Conservation (phyloP, 2,888 invertebrate genomes). For the Idaea aversata region DNA sequence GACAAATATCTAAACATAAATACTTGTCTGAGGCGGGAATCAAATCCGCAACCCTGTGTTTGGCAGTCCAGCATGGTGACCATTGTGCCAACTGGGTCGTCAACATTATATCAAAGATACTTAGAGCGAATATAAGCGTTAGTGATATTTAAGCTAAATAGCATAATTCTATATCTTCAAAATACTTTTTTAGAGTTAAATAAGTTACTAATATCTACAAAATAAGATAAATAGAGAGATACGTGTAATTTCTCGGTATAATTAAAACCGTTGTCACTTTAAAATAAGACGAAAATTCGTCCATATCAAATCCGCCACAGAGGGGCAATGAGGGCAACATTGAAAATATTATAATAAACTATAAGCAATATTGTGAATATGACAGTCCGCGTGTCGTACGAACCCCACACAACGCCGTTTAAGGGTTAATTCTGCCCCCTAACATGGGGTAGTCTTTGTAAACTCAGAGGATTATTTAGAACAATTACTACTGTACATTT, state of each 20-base stretch:
- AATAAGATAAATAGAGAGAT: not conserved
- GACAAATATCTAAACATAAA: too few relatives aligned
- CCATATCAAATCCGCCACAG: slow-evolving; percentile 36
- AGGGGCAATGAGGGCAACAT: slow-evolving; percentile 61
- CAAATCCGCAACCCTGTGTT: too few relatives aligned
- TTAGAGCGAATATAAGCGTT: too few relatives aligned
- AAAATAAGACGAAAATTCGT: slow-evolving; percentile 21
- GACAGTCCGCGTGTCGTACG: slow-evolving; percentile 72
- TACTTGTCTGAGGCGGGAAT: too few relatives aligned
- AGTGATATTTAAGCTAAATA: too few relatives aligned
- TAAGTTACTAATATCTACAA: not conserved
- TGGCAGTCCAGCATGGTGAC: too few relatives aligned
- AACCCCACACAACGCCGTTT: slow-evolving; percentile 57
- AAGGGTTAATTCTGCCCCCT: slow-evolving; percentile 60
- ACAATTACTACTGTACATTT: slow-evolving; percentile 67
- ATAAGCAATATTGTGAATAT: slow-evolving; percentile 74
- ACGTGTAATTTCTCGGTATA: not conserved
- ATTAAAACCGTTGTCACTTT: not conserved
- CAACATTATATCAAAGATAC: too few relatives aligned
- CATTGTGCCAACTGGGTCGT: too few relatives aligned
- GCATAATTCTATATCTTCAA: too few relatives aligned
- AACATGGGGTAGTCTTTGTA: slow-evolving; percentile 69
- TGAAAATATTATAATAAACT: slow-evolving; percentile 77
- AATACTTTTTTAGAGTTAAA: not conserved
- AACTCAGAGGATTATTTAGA: slow-evolving; percentile 70